A percentile compares a stretch with the other conserved stretches of the same genome.
phyloP scores from a whole-genome alignment of 2,888 invertebrate species.

The Idaea dimidiata region DNA sequence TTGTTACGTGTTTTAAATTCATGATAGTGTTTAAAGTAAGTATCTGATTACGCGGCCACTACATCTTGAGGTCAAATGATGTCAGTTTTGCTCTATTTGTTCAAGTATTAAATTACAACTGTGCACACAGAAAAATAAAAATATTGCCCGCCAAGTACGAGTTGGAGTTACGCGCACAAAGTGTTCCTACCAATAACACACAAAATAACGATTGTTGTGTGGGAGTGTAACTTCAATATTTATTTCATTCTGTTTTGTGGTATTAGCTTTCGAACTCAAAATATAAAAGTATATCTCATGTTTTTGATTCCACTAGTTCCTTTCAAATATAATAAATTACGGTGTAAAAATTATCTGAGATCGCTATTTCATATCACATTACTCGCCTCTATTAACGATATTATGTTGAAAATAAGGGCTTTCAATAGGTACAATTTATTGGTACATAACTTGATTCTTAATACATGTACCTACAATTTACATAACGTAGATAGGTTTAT shows the following conservation, averaged over 20 bases:
- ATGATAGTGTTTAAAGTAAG: conserved; percentile 21
- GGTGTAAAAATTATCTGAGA: too few relatives aligned
- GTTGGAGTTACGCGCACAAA: too few relatives aligned
- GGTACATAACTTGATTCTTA: neutral
- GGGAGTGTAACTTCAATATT: too few relatives aligned
- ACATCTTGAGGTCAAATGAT: conserved; percentile 32
- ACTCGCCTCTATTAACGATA: too few relatives aligned
- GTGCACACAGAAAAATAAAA: neutral
- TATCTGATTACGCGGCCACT: conserved; percentile 34
- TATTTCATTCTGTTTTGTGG: too few relatives aligned
- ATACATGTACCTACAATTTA: neutral
- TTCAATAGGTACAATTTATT: neutral
- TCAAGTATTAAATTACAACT: conserved; percentile 8
- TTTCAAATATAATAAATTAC: too few relatives aligned
- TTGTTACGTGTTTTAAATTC: conserved; percentile 31
- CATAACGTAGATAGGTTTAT: neutral
- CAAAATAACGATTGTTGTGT: neutral
- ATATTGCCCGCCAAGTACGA: too few relatives aligned
- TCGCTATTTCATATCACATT: too few relatives aligned
- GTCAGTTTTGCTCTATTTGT: conserved; percentile 33
- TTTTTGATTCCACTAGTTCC: too few relatives aligned
- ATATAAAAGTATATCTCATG: too few relatives aligned
- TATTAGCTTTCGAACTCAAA: too few relatives aligned
- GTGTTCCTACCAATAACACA: neutral
- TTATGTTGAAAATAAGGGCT: too few relatives aligned